These are phyloP conservation scores for Helarctos malayanus DNA, from an alignment of 2,797 vertebrate genomes.

Conservation along the genomic window DNA sequence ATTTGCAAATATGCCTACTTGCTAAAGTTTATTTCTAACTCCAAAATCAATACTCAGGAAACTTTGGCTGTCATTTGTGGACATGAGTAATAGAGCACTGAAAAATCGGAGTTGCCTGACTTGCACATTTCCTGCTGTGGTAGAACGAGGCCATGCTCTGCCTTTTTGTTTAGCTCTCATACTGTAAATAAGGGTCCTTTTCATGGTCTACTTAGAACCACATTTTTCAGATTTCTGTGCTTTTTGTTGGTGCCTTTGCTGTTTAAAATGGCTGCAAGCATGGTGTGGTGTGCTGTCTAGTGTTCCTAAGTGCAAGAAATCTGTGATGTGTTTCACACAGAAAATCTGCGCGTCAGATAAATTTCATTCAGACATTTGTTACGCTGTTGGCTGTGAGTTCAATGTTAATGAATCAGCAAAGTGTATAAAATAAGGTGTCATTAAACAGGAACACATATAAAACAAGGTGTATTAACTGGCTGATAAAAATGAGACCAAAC, in stretches of 20 bases:
- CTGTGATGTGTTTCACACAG: background rate
- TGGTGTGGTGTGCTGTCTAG: background rate
- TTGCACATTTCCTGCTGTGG: background rate
- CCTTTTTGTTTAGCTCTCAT: background rate
- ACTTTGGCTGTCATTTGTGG: background rate
- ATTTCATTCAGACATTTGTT: background rate
- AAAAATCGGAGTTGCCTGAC: background rate
- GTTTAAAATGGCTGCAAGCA: slow-evolving; percentile 35
- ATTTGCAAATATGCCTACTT: slow-evolving; percentile 15
- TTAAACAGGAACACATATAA: slow-evolving; percentile 43
- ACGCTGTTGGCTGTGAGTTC: background rate
- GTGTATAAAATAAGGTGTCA: slow-evolving; percentile 11
- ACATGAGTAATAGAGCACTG: background rate
- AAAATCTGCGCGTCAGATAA: background rate
- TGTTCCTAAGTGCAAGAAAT: background rate
- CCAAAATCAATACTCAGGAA: background rate
- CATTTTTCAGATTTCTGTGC: slow-evolving; percentile 34
- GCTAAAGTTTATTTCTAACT: slow-evolving; percentile 46
- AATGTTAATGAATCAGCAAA: slow-evolving; percentile 31
- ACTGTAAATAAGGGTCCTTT: background rate
- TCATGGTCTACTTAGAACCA: background rate
- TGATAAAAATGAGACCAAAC: background rate
- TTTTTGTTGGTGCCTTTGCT: background rate
- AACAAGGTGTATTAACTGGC: background rate
- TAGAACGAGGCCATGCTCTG: background rate